Evolutionary conservation across 2,113 vertebrate species (phyloP).

Genomic region (Andinoacara biseriatus): DNA sequence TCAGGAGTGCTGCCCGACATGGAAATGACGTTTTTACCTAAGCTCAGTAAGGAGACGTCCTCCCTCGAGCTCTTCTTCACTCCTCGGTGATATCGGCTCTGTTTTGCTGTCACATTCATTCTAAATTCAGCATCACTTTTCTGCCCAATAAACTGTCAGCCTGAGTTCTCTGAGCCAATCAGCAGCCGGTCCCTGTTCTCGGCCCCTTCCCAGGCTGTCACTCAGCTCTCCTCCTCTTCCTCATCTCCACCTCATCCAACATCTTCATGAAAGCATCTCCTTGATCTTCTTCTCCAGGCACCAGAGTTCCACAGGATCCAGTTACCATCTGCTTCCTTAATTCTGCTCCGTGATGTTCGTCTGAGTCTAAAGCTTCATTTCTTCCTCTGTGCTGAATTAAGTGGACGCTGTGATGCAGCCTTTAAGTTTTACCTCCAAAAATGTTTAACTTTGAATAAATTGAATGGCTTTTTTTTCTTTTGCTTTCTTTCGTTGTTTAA

Average conservation of each 20-base stretch:
- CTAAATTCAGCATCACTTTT: not conserved
- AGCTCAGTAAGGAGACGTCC: not conserved
- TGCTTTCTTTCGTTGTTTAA: no score
- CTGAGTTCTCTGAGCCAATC: not conserved
- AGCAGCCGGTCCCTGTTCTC: no score
- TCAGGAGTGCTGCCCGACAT: rapidly evolving
- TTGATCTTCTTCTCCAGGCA: not conserved
- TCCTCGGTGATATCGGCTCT: not conserved
- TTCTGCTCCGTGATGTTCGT: not conserved
- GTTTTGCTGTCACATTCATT: not conserved
- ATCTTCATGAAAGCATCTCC: not conserved
- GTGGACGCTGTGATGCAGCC: no score
- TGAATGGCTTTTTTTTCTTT: no score
- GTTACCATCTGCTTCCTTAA: no score
- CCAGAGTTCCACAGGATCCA: not conserved
- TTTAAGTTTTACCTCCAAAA: no score
- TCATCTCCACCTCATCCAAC: not conserved
- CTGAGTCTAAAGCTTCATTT: no score
- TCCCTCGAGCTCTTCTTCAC: no score
- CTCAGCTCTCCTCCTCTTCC: no score
- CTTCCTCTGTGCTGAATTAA: no score
- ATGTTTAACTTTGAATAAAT: no score
- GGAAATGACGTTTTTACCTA: not conserved
- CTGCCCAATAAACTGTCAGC: not conserved
- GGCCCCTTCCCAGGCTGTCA: not conserved